Evolutionary conservation across 2,888 invertebrate species (phyloP), one percentile per base, ranked within the genome.

Genomic region (Rhabditophanes sp.): DNA sequence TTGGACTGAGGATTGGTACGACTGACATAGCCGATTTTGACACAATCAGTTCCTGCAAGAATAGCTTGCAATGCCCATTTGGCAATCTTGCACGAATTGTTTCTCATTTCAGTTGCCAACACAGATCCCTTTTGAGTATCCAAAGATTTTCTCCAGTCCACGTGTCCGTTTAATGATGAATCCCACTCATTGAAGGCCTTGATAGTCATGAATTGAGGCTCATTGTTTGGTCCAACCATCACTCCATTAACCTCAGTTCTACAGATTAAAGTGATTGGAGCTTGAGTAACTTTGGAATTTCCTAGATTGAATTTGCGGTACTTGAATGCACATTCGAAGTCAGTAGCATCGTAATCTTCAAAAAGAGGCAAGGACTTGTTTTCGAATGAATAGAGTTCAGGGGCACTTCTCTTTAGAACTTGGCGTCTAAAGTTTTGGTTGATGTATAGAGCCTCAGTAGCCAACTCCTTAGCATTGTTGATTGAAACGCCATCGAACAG

Each of bases 151-250:
- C 93, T 76, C 96, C 96, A 96, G 64, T 99, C 96, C 3, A 96
- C 84, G 6, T 90, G 88, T 55, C 85, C 88, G 19, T 39, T 53
- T 64, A 74, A 74, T 64, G 85, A 82, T 0, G 88, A 84, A 69
- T 96, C 93, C 93, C 93, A 96, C 67, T 99, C 96, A 70, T 96
- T 96, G 14, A 96, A 73, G 0, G 96, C 88, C 70, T 90, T 93
- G 65, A 99, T 82, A 5, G 83, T 80, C 30, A 96, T 73, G 69
- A 80, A 88, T 69, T 93, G 90, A 11, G 38, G 29, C 23, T 45
- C 45, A 29, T 33, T 24, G 12, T 44, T 36, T 0, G 83, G 81
- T 0, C 80, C 79, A 67, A 82, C 75, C 50, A 66, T 62, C 0
- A 84, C 85, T 1, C 88, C 90, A 69, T 99, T 96, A 66, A 88